Conservation (phyloP, 2,888 invertebrate species). For the Odontothrips loti region DNA sequence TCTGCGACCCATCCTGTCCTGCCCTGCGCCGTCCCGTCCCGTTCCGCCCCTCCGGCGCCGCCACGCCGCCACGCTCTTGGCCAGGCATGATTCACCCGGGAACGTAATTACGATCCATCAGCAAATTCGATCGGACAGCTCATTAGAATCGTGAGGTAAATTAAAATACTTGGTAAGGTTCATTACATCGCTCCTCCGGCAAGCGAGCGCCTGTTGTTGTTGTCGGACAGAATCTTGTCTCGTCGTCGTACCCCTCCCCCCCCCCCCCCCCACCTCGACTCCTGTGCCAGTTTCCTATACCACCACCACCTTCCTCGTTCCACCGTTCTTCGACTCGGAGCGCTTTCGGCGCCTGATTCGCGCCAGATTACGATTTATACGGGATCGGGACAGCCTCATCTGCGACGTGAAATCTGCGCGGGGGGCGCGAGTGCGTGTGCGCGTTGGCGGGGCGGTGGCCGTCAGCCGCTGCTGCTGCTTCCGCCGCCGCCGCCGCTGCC, state of each 20-base stretch:
- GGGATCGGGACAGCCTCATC: no score
- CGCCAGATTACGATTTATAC: no score
- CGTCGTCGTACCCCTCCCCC: not conserved
- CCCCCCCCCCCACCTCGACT: not conserved
- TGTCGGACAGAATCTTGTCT: not conserved
- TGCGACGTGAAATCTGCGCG: no score
- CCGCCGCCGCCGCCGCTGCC: no score
- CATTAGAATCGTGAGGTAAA: conserved; percentile 23
- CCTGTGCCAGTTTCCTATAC: not conserved
- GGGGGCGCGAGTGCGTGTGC: no score
- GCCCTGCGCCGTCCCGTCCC: not conserved
- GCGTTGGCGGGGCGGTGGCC: no score
- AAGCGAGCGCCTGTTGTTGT: not conserved
- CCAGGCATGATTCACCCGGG: not conserved
- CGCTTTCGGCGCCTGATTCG: no score
- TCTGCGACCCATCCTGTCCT: not conserved
- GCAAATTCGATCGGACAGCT: conserved; percentile 24
- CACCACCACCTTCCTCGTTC: no score
- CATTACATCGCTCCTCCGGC: not conserved
- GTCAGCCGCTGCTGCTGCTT: no score
- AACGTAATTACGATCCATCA: conserved; percentile 11
- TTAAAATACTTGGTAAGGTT: conserved; percentile 23
- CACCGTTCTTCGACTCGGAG: no score
- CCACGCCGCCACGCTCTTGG: no score
- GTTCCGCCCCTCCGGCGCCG: no score